Conservation (phyloP, 2,888 invertebrate species). For the Polydesmus complanatus region DNA sequence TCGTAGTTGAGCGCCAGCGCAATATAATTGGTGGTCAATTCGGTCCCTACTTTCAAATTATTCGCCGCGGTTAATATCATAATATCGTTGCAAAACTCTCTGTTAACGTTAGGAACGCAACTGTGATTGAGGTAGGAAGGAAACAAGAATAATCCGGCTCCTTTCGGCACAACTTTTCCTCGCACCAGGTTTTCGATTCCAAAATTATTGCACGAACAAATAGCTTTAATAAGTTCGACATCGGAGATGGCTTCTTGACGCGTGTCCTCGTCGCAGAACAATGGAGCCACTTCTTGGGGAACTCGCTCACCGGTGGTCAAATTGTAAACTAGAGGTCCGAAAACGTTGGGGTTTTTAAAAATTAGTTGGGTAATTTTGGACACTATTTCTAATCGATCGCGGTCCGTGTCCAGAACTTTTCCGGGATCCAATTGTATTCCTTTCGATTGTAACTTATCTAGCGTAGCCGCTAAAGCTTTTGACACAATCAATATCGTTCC, state of each 20-base stretch:
- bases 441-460: not conserved
- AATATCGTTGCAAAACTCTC: not conserved
- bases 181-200: too few relatives aligned
- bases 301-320: not conserved
- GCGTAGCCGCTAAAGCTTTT: not conserved
- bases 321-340: not conserved
- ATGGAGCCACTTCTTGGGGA: not conserved
- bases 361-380: not conserved
- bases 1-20: not conserved
- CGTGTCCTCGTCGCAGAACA: not conserved
- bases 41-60: not conserved
- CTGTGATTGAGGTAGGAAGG: constrained; percentile 1
- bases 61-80: not conserved
- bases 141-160: not conserved
- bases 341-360: constrained; percentile 4
- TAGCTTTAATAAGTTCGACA: not conserved
- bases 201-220: too few relatives aligned
- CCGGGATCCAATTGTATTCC: too few relatives aligned
- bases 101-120: not conserved
- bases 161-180: too few relatives aligned
- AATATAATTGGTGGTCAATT: not conserved
- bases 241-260: constrained; percentile 2
- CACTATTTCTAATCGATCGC: not conserved
- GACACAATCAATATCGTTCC: not conserved
- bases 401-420: not conserved